Base-by-base conservation (phyloP, 1,140 invertebrate genomes). In the Heterodera carotae region DNA sequence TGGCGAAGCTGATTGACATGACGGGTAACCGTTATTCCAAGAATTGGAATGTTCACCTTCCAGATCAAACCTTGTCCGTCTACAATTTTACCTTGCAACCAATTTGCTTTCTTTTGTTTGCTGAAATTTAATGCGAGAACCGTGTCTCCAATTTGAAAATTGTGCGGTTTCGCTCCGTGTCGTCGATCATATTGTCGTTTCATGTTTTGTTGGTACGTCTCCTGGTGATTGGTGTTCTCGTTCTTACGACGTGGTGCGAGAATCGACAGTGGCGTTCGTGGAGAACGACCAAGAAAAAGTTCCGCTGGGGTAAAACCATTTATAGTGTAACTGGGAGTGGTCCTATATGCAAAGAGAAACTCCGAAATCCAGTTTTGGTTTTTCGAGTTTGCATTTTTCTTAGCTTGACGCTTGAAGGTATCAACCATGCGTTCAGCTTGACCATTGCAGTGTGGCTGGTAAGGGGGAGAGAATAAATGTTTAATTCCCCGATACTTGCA, bases 401-500 rank as follows among this genome's bases (percentile, higher is more conserved):
- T 33, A 12, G 62, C 31, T 25, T 36, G 25, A 2, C 22, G 27
- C 12, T 75, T 75, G 73, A 75, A 75, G 1, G 73, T 75, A 22
- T 75, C 56, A 1, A 75, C 73, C n/a, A 67, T 36, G 1, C 73
- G 25, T 29, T 75, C 73, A 0, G 60, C 60, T 25, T 67, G 56
- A 29, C 73, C 73, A 73, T 75, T 75, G 2, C 27, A 56, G 18
- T 75, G 73, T n/a, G 73, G 73, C 29, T 75, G 73, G 29, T 75
- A 75, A 4, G 73, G 73, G 15, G 73, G 56, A 76, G 56, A 31
- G 7, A 60, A 39, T 2, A 33, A 22, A 39, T 75, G 73, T 25
- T 75, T 29, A 34, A 75, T 75, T 0, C 73, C 73, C 12, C 33
- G n/a, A 22, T 70, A 27, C 62, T 73, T 72, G 59, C 73, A 75